Conservation (phyloP, 2,888 invertebrate genomes). For the Deilephila elpenor region DNA sequence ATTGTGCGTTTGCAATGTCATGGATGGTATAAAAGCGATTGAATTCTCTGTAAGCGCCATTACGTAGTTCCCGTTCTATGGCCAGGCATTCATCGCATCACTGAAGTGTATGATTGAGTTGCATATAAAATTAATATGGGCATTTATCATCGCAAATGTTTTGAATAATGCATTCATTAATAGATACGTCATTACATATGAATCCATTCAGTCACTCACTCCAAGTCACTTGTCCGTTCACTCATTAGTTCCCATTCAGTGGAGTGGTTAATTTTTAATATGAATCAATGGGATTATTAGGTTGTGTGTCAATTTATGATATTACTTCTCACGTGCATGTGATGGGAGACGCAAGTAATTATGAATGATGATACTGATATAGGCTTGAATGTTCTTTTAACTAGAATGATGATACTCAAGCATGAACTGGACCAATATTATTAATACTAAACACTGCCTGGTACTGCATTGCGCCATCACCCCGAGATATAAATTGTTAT, state of each 20-base stretch:
- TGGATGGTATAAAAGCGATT: constrained; percentile 6
- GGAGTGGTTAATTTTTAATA: constrained; percentile 2
- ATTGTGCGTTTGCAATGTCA: background rate
- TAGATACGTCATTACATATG: constrained; percentile 4
- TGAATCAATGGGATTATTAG: background rate
- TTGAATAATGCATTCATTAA: constrained; percentile 18
- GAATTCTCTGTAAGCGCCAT: background rate
- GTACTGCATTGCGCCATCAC: no score
- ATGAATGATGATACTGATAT: background rate
- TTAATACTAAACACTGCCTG: no score
- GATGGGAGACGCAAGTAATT: background rate
- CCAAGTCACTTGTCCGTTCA: background rate
- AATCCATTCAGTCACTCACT: background rate
- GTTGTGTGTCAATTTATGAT: background rate
- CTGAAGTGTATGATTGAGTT: constrained; percentile 18
- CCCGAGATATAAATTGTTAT: no score
- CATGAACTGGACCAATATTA: no score
- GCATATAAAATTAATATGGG: constrained; percentile 24
- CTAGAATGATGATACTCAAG: no score
- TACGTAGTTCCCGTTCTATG: background rate
- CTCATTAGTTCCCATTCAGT: constrained; percentile 5
- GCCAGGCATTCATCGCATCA: constrained; percentile 6
- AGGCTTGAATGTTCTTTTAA: no score
- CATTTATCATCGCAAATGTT: constrained; percentile 11
- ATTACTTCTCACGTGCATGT: background rate